Base-by-base conservation (phyloP, 2,888 invertebrate genomes). In the Drosophila birchii region DNA sequence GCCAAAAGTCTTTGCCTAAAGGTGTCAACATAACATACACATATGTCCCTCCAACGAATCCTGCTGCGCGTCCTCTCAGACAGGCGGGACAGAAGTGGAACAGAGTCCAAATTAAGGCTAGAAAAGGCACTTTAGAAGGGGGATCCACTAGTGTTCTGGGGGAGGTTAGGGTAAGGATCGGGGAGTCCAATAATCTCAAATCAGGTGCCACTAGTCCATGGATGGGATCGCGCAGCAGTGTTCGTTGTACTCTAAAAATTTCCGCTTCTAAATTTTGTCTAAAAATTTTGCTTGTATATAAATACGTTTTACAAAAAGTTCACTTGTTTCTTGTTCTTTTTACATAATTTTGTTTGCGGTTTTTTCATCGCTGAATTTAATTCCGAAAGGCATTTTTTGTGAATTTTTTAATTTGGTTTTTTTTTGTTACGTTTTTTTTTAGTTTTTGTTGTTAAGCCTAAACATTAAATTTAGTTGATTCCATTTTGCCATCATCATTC, bases 311-410 rank as follows among this genome's bases (percentile, higher is more conserved):
- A 51, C 54, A 68, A 73, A 63, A 58, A 73, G 66, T 74, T 59
- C 53, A 56, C 70, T 80, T 68, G 68, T 57, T 75, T 34, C 26
- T 47, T 45, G 18, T 41, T 12, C 9, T 64, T 51, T 45, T 61
- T 75, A 74, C 59, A 72, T 53, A 66, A 67, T 76, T 79, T 82
- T 59, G 76, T 79, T 74, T 74, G 69, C 57, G 67, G 49, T 69
- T 62, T 67, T 41, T 64, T 59, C 68, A 72, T 84, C 83, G 90
- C 90, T 91, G 90, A 91, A 91, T 91, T 91, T 89, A 80, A 91
- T 91, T 91, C 91, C 91, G 88, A 91, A 91, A 91, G 91, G 91
- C 91, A 91, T 85, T 91, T 91, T 91, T 90, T 86, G 89, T 89
- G 84, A 86, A 75, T 87, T 73, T 72, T 70, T 34, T 60, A 75